Evolutionary conservation across 1,140 invertebrate species (phyloP).

Genomic region (Dendroctonus ponderosae): DNA sequence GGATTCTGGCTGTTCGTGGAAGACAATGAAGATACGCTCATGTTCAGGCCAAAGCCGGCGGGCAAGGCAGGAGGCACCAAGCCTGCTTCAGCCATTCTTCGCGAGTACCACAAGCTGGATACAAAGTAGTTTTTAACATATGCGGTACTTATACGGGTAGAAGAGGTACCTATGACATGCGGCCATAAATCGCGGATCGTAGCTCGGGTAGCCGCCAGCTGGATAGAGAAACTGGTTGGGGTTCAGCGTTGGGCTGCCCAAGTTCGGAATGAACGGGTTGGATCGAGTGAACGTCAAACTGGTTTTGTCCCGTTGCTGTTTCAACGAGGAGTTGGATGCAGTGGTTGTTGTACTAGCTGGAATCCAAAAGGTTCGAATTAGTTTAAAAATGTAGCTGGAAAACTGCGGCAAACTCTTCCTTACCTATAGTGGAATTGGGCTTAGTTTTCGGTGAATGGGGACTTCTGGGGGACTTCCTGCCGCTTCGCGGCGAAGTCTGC

Average conservation of each 20-base stretch:
- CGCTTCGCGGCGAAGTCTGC: constrained; percentile 45
- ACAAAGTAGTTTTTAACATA: background rate
- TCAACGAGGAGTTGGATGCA: constrained; percentile 20
- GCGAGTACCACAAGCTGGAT: constrained; percentile 38
- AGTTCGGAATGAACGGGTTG: constrained; percentile 58
- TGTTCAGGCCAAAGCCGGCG: constrained; percentile 18
- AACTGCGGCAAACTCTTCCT: background rate
- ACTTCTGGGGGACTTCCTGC: constrained; percentile 47
- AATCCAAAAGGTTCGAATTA: background rate
- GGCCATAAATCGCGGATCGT: constrained; percentile 48
- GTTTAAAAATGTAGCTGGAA: background rate
- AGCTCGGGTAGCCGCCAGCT: constrained; percentile 49
- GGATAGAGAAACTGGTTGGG: constrained; percentile 55
- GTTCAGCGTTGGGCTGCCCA: constrained; percentile 53
- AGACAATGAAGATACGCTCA: constrained; percentile 3
- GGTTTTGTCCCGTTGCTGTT: constrained; percentile 42
- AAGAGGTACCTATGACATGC: constrained; percentile 40
- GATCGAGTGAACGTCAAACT: constrained; percentile 49
- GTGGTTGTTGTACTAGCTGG: constrained; percentile 7
- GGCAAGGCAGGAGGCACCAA: constrained; percentile 23
- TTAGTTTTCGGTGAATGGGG: constrained; percentile 42
- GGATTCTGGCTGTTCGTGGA: constrained; percentile 8
- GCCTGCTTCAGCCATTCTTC: constrained; percentile 38
- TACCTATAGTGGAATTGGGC: background rate
- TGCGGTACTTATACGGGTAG: background rate